These are phyloP conservation scores for Entosphenus tridentatus DNA, from an alignment of 2,113 vertebrate genomes.

Conservation along the genomic window DNA sequence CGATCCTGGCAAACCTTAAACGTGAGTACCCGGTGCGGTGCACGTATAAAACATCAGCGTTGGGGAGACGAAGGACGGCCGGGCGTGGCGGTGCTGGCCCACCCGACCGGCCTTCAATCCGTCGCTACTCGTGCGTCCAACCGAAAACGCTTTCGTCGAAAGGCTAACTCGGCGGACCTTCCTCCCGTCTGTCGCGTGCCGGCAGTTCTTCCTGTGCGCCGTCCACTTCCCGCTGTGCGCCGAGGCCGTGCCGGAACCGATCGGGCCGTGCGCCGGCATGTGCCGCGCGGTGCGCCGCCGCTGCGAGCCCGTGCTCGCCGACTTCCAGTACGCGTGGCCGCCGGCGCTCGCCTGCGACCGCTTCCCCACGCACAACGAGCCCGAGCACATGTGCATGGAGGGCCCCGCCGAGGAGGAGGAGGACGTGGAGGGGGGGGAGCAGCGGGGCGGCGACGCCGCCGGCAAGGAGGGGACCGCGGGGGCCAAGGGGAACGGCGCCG, in stretches of 20 bases:
- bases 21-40: too few relatives aligned
- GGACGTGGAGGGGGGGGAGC: background rate
- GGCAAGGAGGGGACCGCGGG: too few relatives aligned
- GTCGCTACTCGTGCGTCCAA: too few relatives aligned
- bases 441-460: too few relatives aligned
- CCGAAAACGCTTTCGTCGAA: too few relatives aligned
- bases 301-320: background rate
- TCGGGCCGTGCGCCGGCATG: conserved; percentile 1
- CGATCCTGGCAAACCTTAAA: too few relatives aligned
- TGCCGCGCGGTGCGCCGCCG: background rate
- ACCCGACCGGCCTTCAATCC: too few relatives aligned
- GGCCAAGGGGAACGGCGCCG: too few relatives aligned
- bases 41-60: too few relatives aligned
- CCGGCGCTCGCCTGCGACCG: background rate
- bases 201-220: conserved; percentile 3
- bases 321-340: conserved; percentile 3
- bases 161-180: too few relatives aligned
- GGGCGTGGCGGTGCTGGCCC: too few relatives aligned
- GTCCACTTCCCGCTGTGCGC: conserved; percentile 1
- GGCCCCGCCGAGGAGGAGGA: background rate
- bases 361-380: background rate
- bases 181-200: background rate
- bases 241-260: background rate
- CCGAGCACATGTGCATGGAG: conserved; percentile 5
- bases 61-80: too few relatives aligned